Base-by-base conservation (phyloP, 1,140 invertebrate genomes). In the Apis florea region DNA sequence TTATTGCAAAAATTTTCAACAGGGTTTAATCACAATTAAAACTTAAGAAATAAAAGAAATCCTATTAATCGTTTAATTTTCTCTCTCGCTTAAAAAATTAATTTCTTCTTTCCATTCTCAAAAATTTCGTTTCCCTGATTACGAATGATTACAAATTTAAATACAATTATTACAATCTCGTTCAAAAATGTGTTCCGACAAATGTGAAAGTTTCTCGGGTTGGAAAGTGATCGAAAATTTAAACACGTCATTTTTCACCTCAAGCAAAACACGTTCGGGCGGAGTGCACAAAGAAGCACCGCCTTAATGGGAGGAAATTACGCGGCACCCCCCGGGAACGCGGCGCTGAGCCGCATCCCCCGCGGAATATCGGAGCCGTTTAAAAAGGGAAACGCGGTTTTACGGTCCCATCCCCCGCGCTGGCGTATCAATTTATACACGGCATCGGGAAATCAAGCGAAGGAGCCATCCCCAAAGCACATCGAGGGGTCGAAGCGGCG, bases 371-470 rank as follows among this genome's bases (percentile, higher is more conserved):
- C 80, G 81, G 31, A 5, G 56, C 64, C 79, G 84, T 83, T 86
- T 86, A 86, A 86, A 86, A 85, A 85, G 84, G 85, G 73, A 76
- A 69, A 12, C 73, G 66, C 64, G 78, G 83, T 73, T 40, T 84
- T 83, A 81, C 77, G 82, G 68, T 68, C 84, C 80, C 74, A 71
- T 26, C 70, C 73, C 13, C 79, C 58, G 47, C 83, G n/a, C 72
- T 72, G 78, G 82, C 87, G 84, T 91, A 92, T 91, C 90, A 91
- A 90, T 93, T 92, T 90, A 91, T 90, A 88, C 84, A 72, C 79
- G 79, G 76, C 72, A 88, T 87, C 80, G 81, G 82, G 88, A 92
- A 93, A 92, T 93, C 89, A 91, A 92, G 90, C 90, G 92, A 92
- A 90, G 88, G 85, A 92, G 84, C 83, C 73, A 31, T 68, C 85